A percentile compares a stretch with the other conserved stretches of the same genome.
Conservation (phyloP, 1,140 invertebrate species). For the Maconellicoccus hirsutus region DNA sequence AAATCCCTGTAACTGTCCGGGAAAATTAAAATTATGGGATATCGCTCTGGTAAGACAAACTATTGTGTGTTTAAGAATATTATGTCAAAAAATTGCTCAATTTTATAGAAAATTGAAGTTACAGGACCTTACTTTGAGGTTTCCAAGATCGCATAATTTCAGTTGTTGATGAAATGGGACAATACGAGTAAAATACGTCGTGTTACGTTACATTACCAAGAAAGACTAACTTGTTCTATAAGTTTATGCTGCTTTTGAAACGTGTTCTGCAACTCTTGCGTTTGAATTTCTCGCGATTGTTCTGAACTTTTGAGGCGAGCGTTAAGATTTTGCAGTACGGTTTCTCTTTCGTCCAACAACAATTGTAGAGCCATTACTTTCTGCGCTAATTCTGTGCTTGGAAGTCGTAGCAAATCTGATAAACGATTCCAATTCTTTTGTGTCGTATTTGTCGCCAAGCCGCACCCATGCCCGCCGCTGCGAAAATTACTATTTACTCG, state of each 20-base stretch:
- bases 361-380: constrained; percentile 11
- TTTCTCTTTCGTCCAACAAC: neutral
- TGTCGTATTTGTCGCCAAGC: neutral
- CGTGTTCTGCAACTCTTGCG: neutral
- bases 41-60: too few species aligned
- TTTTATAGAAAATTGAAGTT: too few species aligned
- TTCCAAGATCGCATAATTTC: too few species aligned
- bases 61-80: too few species aligned
- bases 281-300: neutral
- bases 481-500: too few species aligned
- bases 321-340: neutral
- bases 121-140: too few species aligned
- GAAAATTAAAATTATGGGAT: too few species aligned
- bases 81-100: too few species aligned
- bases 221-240: constrained; percentile 7
- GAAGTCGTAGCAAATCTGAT: neutral
- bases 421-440: constrained; percentile 9
- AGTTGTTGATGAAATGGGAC: too few species aligned
- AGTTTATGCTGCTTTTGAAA: neutral
- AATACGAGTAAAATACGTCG: too few species aligned
- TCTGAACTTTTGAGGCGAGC: neutral
- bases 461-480: neutral
- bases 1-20: too few species aligned
- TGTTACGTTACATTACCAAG: too few species aligned
- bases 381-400: neutral